Base-by-base conservation (phyloP, 2,113 vertebrate species). In the Microtus montanus region DNA sequence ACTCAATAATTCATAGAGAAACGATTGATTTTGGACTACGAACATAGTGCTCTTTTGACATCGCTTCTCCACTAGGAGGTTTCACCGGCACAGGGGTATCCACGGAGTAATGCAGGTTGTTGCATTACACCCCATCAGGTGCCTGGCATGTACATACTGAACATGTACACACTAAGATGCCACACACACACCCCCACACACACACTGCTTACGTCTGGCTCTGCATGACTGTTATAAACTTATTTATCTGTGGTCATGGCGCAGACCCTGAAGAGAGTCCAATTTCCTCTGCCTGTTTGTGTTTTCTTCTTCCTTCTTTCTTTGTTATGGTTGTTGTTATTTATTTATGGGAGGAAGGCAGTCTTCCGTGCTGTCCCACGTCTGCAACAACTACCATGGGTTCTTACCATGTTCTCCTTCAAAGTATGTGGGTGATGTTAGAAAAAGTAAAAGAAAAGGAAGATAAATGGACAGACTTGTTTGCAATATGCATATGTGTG, bases 1-100 rank as follows among this genome's bases (percentile, higher is more conserved):
- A 98, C 98, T 99, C 98, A 99, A 98, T 99, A 99, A 99, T 99
- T 99, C 99, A 99, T 98, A 98, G 93, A 97, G 98, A 90, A 74
- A 97, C 98, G 98, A 98, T 98, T 98, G 98, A 98, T 98, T 98
- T 98, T 95, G 96, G 97, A 97, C 98, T 98, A 98, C 98, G 98
- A 98, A 98, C 98, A 98, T 71, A 96, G 94, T 93, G 96, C 97
- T 97, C 96, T 97, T 97, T 97, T 92, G 96, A 96, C 97, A 97
- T 96, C 96, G 95, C 97, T 97, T 97, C 98, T 98, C 98, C 97
- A 98, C 97, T 94, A 97, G 97, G 98, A 97, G 97, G 96, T 97
- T 97, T 98, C 97, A 97, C 96, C 98, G 98, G 98, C 97, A 96
- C 85, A 61, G 89, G 87, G 94, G 92, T 91, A 95, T 89, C 79